These are phyloP conservation scores for Neosilurus mollespiculum DNA, from an alignment of 2,797 vertebrate genomes.

Conservation along the genomic window DNA sequence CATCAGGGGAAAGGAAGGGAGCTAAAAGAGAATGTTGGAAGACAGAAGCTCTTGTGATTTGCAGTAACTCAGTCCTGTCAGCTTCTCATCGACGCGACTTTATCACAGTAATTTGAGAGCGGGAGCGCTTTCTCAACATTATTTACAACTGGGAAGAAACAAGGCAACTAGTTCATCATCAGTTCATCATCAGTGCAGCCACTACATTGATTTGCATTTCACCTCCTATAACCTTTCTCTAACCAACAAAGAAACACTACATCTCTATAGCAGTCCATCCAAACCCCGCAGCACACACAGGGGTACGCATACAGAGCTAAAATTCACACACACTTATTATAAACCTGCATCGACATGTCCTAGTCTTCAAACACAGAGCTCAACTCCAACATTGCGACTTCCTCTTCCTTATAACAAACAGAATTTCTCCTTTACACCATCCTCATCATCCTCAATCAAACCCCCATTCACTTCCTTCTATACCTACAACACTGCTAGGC, in stretches of 20 bases:
- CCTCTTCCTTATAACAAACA: constrained; percentile 10
- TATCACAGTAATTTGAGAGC: constrained; percentile 24
- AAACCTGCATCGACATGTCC: constrained; percentile 15
- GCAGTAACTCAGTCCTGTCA: constrained; percentile 39
- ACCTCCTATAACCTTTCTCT: neutral
- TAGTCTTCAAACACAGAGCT: constrained; percentile 6
- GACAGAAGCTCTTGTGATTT: constrained; percentile 47
- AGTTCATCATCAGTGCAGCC: constrained; percentile 21
- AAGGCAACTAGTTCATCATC: constrained; percentile 26
- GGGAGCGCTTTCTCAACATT: constrained; percentile 18
- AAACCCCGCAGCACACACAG: neutral
- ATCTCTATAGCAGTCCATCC: constrained; percentile 8
- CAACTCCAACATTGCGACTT: constrained; percentile 24
- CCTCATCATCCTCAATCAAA: neutral
- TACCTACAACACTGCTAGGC: neutral
- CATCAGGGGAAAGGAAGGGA: constrained; percentile 17
- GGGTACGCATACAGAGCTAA: neutral
- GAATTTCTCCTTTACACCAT: neutral
- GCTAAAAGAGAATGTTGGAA: constrained; percentile 43
- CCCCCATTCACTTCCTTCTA: neutral
- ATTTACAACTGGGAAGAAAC: constrained; percentile 9
- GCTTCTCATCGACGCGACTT: constrained; percentile 6
- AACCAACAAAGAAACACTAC: constrained; percentile 19
- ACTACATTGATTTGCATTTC: neutral
- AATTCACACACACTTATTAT: neutral